Percentiles rank a stretch among this genome's conserved stretches.
Evolutionary conservation across 2,888 invertebrate species (phyloP).

Genomic region (Chrysina gloriosa): DNA sequence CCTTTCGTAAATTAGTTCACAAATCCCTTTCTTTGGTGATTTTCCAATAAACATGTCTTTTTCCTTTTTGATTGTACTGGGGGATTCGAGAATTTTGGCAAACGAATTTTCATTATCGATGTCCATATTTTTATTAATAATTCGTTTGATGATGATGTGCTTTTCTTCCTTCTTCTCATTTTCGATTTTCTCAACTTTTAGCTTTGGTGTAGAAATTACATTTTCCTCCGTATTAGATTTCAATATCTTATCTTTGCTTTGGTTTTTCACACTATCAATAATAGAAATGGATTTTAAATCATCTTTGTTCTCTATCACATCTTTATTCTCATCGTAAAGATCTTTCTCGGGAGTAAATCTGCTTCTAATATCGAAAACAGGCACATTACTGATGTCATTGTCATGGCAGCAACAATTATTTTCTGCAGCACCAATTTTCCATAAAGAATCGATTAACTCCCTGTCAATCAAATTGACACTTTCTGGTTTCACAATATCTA

Average conservation of each 20-base stretch:
- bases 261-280: background rate
- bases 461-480: constrained; percentile 46
- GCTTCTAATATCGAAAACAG: constrained; percentile 21
- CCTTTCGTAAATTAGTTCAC: constrained; percentile 14
- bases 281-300: background rate
- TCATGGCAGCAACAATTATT: constrained; percentile 4
- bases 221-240: constrained; percentile 61
- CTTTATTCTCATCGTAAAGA: background rate
- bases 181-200: background rate
- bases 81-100: background rate
- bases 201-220: constrained; percentile 4
- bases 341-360: constrained; percentile 13
- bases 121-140: constrained; percentile 54
- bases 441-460: constrained; percentile 44
- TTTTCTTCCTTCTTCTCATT: constrained; percentile 41
- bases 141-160: background rate
- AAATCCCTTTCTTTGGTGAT: constrained; percentile 19
- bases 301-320: background rate
- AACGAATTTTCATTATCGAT: constrained; percentile 60
- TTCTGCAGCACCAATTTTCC: constrained; percentile 38
- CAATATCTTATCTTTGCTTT: constrained; percentile 53
- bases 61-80: constrained; percentile 8
- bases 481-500: constrained; percentile 47
- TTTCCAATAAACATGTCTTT: background rate
- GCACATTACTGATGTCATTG: background rate